Evolutionary conservation across 1,140 invertebrate species (phyloP).

Genomic region (Drosophila repletoides): DNA sequence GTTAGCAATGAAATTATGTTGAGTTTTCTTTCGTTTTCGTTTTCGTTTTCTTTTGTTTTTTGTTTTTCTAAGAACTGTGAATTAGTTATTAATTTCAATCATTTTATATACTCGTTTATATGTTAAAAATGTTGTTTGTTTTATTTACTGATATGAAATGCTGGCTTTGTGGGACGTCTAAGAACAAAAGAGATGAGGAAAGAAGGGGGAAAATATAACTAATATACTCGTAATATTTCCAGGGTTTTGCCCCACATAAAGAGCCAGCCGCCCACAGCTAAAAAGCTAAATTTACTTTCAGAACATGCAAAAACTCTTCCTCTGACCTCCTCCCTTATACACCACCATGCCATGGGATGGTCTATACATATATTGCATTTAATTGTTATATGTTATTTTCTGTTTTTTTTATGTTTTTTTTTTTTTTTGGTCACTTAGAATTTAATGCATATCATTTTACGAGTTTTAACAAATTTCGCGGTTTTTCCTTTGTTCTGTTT

Average conservation of each 20-base stretch:
- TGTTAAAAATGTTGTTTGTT: slow-evolving; percentile 11
- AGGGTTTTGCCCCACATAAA: background rate
- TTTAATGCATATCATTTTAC: slow-evolving; percentile 13
- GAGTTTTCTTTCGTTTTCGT: too few species aligned
- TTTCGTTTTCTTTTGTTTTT: slow-evolving; percentile 22
- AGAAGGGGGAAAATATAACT: too few species aligned
- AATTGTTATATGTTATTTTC: slow-evolving; percentile 7
- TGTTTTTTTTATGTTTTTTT: background rate
- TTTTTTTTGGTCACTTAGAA: slow-evolving; percentile 13
- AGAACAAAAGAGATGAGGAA: too few species aligned
- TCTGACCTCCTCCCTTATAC: background rate
- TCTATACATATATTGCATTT: slow-evolving; percentile 70
- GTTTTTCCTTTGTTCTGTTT: slow-evolving; percentile 13
- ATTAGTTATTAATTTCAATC: slow-evolving; percentile 16
- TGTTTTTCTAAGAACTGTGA: slow-evolving; percentile 15
- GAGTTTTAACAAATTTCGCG: slow-evolving; percentile 26
- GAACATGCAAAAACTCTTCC: too few species aligned
- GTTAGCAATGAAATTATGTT: slow-evolving; percentile 15
- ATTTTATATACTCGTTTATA: slow-evolving; percentile 14
- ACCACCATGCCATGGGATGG: slow-evolving; percentile 31
- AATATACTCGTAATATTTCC: too few species aligned
- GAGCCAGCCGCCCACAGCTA: slow-evolving; percentile 10
- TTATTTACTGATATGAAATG: slow-evolving; percentile 32
- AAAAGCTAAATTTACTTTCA: background rate
- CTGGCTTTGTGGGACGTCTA: slow-evolving; percentile 18